phyloP scores from a whole-genome alignment of 2,888 invertebrate genomes.

The Cheilosia soror region DNA sequence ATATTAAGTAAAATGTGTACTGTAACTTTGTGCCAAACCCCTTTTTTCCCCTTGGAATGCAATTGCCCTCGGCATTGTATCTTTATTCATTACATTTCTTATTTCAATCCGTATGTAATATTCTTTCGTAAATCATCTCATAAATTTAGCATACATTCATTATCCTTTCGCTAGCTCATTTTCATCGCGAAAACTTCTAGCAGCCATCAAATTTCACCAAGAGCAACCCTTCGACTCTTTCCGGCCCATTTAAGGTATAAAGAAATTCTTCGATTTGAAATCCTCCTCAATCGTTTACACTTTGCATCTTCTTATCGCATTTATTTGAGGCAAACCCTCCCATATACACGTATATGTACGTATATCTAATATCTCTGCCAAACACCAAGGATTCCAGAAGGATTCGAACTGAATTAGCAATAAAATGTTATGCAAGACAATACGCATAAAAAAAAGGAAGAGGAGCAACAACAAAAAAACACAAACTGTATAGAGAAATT shows the following conservation, averaged over 20 bases:
- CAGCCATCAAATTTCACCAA: conserved; percentile 33
- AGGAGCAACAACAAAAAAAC: conserved; percentile 19
- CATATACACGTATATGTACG: background rate
- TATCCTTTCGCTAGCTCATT: conserved; percentile 38
- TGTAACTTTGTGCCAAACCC: background rate
- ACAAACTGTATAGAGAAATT: conserved; percentile 49
- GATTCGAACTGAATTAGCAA: conserved; percentile 63
- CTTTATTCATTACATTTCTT: background rate
- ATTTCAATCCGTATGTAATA: conserved; percentile 36
- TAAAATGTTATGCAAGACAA: conserved; percentile 64
- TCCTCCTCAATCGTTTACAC: conserved; percentile 67
- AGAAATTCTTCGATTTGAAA: conserved; percentile 59
- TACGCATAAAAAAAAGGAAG: conserved; percentile 31
- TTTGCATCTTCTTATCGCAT: conserved; percentile 52
- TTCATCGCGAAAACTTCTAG: conserved; percentile 41
- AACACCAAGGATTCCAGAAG: conserved; percentile 58
- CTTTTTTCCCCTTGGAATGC: background rate
- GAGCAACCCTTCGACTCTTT: conserved; percentile 60
- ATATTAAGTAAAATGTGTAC: background rate
- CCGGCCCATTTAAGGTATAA: conserved; percentile 58
- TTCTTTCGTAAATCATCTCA: conserved; percentile 63
- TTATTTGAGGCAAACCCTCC: background rate
- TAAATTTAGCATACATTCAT: conserved; percentile 70
- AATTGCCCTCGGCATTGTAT: conserved; percentile 36
- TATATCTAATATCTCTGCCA: conserved; percentile 24